Evolutionary conservation across 2,888 invertebrate genomes (phyloP).

Genomic region (Ormyrus nitidulus): DNA sequence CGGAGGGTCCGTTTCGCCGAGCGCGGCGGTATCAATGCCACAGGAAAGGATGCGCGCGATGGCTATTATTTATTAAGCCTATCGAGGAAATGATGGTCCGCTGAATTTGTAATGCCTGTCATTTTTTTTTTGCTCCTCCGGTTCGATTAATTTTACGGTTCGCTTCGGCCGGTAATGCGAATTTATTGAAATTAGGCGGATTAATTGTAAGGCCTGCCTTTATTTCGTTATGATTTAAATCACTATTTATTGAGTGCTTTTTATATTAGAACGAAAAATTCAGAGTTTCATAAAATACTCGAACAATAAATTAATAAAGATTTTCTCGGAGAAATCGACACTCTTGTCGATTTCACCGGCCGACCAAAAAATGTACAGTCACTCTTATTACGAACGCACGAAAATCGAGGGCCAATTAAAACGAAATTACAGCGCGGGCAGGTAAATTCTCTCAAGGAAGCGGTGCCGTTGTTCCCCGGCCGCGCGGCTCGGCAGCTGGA

Average conservation of each 20-base stretch:
- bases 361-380: too few species aligned
- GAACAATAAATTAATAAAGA: too few species aligned
- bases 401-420: too few species aligned
- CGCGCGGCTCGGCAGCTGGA: neutral
- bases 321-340: too few species aligned
- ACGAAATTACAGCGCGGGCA: too few species aligned
- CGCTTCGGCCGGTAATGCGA: conserved; percentile 16
- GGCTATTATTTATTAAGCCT: conserved; percentile 59
- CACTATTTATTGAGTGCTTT: too few species aligned
- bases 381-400: too few species aligned
- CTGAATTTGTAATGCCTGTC: conserved; percentile 54
- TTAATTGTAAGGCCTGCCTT: conserved; percentile 5
- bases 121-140: conserved; percentile 11
- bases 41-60: conserved; percentile 46
- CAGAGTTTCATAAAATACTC: too few species aligned
- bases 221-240: neutral
- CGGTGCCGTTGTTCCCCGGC: neutral
- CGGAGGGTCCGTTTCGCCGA: neutral
- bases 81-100: conserved; percentile 72
- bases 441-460: neutral
- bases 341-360: too few species aligned
- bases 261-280: too few species aligned
- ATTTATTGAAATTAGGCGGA: conserved; percentile 43
- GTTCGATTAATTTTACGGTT: conserved; percentile 42
- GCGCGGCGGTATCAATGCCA: conserved; percentile 38